These are phyloP conservation scores for Pimpla rufipes DNA, from an alignment of 2,888 invertebrate species.

Conservation along the genomic window DNA sequence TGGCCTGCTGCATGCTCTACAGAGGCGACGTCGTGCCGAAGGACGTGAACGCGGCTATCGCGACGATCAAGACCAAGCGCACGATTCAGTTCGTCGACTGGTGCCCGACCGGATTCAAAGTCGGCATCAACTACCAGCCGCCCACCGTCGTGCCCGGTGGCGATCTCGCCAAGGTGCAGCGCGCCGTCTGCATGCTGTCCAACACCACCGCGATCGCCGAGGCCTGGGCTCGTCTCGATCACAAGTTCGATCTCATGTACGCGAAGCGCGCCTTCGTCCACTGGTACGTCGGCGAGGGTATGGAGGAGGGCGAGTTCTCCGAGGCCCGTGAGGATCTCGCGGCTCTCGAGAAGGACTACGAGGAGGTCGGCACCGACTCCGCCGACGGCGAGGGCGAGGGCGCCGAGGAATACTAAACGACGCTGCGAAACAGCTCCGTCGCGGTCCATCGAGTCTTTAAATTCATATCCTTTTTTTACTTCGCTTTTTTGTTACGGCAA, in stretches of 20 bases:
- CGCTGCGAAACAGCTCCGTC: constrained; percentile 42
- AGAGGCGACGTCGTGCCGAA: constrained; percentile 98
- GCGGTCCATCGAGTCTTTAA: constrained; percentile 58
- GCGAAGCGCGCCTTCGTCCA: constrained; percentile 98
- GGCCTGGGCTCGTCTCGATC: constrained; percentile 98
- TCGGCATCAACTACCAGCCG: constrained; percentile 97
- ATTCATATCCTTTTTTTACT: constrained; percentile 46
- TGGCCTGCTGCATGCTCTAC: constrained; percentile 98
- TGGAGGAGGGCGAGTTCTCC: constrained; percentile 95
- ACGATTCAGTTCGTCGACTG: constrained; percentile 97
- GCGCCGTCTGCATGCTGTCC: constrained; percentile 99
- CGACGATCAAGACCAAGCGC: constrained; percentile 97
- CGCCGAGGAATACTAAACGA: constrained; percentile 81
- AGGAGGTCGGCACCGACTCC: constrained; percentile 90
- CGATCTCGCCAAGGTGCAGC: constrained; percentile 97
- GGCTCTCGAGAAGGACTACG: constrained; percentile 90
- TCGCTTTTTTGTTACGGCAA: constrained; percentile 47
- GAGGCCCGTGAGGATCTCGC: constrained; percentile 92
- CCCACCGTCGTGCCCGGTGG: constrained; percentile 98
- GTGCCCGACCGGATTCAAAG: constrained; percentile 94
- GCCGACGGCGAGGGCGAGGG: constrained; percentile 86
- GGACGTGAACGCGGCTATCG: constrained; percentile 97
- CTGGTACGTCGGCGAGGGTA: constrained; percentile 96
- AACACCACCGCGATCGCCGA: constrained; percentile 99
- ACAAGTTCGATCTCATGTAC: constrained; percentile 98